Evolutionary conservation across 2,113 vertebrate genomes (phyloP).

Genomic region (Ammodytes marinus): DNA sequence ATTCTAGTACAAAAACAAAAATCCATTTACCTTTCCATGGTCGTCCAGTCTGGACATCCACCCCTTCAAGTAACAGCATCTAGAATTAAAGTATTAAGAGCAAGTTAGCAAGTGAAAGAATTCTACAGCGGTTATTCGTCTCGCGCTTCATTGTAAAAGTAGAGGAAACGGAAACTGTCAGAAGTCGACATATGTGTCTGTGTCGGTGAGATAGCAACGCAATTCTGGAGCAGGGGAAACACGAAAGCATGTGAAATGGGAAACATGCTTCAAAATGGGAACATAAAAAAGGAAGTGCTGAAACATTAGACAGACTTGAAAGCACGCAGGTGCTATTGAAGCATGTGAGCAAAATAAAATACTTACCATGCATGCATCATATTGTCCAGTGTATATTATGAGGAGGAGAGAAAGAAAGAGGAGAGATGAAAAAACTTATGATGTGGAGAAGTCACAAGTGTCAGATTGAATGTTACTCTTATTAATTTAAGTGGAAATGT

Average conservation of each 20-base stretch:
- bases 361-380: conserved; percentile 56
- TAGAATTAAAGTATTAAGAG: conserved; percentile 53
- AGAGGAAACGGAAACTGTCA: conserved; percentile 51
- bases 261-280: not conserved
- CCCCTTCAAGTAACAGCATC: conserved; percentile 77
- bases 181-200: not conserved
- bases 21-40: conserved; percentile 76
- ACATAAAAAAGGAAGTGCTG: conserved; percentile 20
- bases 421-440: not conserved
- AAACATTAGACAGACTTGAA: not conserved
- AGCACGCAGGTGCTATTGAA: not conserved
- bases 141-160: conserved; percentile 26
- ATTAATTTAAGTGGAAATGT: not conserved
- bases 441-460: conserved; percentile 25
- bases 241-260: not conserved
- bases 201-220: not conserved
- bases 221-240: not conserved
- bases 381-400: conserved; percentile 5
- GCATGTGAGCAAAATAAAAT: not conserved
- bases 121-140: conserved; percentile 28
- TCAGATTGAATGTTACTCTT: not conserved
- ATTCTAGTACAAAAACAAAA: not conserved
- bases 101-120: conserved; percentile 9
- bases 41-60: conserved; percentile 85
- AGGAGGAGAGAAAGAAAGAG: conserved; percentile 21